Evolutionary conservation across 2,797 vertebrate species (phyloP), one percentile per base, ranked within the genome.

Genomic region (Anguilla marmorata): DNA sequence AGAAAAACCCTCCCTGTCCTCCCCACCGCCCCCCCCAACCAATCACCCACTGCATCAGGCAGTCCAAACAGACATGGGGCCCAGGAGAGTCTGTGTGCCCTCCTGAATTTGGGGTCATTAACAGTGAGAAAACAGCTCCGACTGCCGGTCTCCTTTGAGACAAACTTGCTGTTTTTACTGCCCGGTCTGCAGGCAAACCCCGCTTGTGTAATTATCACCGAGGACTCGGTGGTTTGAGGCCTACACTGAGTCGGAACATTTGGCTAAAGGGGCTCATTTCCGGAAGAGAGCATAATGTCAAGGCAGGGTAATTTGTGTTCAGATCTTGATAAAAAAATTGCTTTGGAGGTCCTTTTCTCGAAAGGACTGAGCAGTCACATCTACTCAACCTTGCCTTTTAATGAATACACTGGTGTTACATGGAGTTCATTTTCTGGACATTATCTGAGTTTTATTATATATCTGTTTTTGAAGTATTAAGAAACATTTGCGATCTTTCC

Each of bases 81-180:
- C 60, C 37, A 86, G 41, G n/a, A 69, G 63, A 33, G 37, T 37
- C 58, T 0, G 37, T 3, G 33, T 45, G 37, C 56, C 54, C 84
- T 85, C 33, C 37, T 63, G 30, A 60, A 21, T 66, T 12, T 24
- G 33, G 84, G 84, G 56, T 85, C 56, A 41, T 85, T 85, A 60
- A 85, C 50, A 85, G 58, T 60, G 84, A 85, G 58, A 45, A 85
- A 85, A 60, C 58, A 60, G 37, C 33, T 41, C 52, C 8, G 27
- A 30, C 84, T 60, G 84, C 54, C 56, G 21, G 8, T 63, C 30
- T 60, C 58, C 30, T 85, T 2, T 41, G 56, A 41, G 58, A 85
- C 33, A 41, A 60, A 63, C 66, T 54, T 54, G 48, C 48, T 60
- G 84, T 85, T 85, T 85, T 85, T 41, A 85, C 84, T 63, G 58